Conservation (phyloP, 1,140 invertebrate species). For the Chironomus striatipennis region DNA sequence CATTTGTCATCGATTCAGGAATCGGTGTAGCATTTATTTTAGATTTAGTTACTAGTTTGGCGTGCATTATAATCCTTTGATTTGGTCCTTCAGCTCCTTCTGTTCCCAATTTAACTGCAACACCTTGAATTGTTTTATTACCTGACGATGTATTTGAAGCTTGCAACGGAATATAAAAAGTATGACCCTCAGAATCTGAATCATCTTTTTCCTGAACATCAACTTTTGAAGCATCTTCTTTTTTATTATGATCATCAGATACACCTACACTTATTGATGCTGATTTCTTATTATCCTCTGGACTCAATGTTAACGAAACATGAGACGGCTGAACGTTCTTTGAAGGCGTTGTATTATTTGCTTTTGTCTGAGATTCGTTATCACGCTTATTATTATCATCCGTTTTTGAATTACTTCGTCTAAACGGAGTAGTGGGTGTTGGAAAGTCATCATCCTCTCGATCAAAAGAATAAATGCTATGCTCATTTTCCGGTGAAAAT, state of each 20-base stretch:
- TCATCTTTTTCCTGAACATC: constrained; percentile 24
- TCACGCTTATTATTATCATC: constrained; percentile 24
- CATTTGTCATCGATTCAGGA: constrained; percentile 32
- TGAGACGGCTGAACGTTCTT: constrained; percentile 12
- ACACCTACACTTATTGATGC: constrained; percentile 28
- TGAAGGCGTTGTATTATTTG: constrained; percentile 18
- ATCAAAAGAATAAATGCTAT: constrained; percentile 62
- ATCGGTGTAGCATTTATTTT: constrained; percentile 42
- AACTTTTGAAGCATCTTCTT: not conserved
- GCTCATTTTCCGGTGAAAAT: constrained; percentile 60
- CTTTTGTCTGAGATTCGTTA: not conserved
- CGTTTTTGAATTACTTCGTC: constrained; percentile 44
- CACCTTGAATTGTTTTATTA: constrained; percentile 50
- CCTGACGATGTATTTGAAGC: constrained; percentile 42
- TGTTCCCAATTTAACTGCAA: constrained; percentile 53
- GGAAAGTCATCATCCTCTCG: constrained; percentile 47
- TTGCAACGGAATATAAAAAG: constrained; percentile 62
- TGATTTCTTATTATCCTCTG: constrained; percentile 35
- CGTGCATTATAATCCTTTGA: constrained; percentile 53
- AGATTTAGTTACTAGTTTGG: constrained; percentile 58
- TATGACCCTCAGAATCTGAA: constrained; percentile 43
- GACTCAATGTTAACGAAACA: constrained; percentile 33
- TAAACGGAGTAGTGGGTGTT: constrained; percentile 47
- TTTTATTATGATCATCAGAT: constrained; percentile 29
- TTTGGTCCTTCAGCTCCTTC: constrained; percentile 53